phyloP scores from a whole-genome alignment of 2,888 invertebrate genomes.

The Acronicta leporina region DNA sequence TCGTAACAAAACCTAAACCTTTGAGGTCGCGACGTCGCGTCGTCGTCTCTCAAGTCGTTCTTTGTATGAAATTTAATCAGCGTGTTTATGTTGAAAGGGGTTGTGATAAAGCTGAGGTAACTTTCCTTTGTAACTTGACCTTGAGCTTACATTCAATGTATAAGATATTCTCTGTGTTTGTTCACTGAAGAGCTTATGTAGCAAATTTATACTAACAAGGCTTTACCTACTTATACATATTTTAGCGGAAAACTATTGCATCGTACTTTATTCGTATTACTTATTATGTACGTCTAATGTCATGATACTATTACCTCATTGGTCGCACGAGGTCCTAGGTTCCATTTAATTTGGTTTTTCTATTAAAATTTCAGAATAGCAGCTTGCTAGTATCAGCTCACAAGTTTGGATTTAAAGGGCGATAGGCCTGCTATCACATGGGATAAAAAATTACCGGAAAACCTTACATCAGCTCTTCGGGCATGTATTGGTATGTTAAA shows the following conservation, averaged over 20 bases:
- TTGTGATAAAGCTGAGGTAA: slow-evolving; percentile 50
- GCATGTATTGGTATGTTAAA: no score
- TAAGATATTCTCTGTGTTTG: slow-evolving; percentile 41
- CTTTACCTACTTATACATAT: slow-evolving; percentile 17
- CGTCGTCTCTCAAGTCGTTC: slow-evolving; percentile 47
- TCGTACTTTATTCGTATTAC: not conserved
- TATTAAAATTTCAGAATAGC: no score
- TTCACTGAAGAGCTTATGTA: slow-evolving; percentile 28
- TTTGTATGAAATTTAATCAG: slow-evolving; percentile 56
- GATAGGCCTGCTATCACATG: no score
- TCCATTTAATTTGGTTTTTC: no score
- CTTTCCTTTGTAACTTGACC: slow-evolving; percentile 50
- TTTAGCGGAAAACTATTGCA: not conserved
- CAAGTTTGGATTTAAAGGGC: no score
- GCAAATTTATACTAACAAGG: no score
- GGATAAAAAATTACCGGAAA: no score
- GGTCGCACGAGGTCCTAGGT: no score
- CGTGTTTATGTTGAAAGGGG: slow-evolving; percentile 55
- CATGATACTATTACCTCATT: not conserved
- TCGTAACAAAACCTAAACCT: slow-evolving; percentile 41
- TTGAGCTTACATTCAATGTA: slow-evolving; percentile 45
- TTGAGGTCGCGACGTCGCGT: slow-evolving; percentile 47
- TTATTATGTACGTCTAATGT: not conserved
- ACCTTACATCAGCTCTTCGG: no score
- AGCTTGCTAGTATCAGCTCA: no score